Conservation (phyloP, 2,888 invertebrate species). For the Sphaerophoria rueppellii region DNA sequence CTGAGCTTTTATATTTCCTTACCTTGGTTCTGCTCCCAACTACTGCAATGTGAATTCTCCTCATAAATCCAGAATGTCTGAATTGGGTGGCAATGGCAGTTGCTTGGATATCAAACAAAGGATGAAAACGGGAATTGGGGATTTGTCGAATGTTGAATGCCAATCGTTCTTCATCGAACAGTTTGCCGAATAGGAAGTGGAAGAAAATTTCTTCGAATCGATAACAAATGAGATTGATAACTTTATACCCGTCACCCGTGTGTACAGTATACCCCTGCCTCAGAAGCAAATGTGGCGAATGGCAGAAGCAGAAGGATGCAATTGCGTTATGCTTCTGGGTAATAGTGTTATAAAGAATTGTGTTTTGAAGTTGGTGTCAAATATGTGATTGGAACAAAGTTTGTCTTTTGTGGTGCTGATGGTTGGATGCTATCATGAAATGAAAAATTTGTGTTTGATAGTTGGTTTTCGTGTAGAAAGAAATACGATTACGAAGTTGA, state of each 20-base stretch:
- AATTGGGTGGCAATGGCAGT: background rate
- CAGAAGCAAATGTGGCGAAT: background rate
- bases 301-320: constrained; percentile 11
- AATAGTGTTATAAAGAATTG: constrained; percentile 30
- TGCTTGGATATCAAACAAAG: constrained; percentile 48
- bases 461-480: background rate
- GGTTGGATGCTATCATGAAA: constrained; percentile 30
- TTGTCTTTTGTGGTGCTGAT: constrained; percentile 7
- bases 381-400: constrained; percentile 39
- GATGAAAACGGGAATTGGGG: constrained; percentile 63
- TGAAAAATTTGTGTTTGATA: constrained; percentile 20
- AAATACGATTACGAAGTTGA: background rate
- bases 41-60: background rate
- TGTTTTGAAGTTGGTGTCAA: constrained; percentile 39
- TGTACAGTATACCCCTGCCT: no score
- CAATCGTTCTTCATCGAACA: constrained; percentile 59
- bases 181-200: constrained; percentile 58
- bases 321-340: constrained; percentile 23
- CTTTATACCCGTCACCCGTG: background rate
- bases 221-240: constrained; percentile 69
- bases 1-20: constrained; percentile 23
- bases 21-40: constrained; percentile 18
- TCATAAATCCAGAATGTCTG: background rate
- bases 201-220: constrained; percentile 60
- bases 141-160: constrained; percentile 58